phyloP scores from a whole-genome alignment of 1,140 invertebrate genomes.

The Drosophila nebulosa region DNA sequence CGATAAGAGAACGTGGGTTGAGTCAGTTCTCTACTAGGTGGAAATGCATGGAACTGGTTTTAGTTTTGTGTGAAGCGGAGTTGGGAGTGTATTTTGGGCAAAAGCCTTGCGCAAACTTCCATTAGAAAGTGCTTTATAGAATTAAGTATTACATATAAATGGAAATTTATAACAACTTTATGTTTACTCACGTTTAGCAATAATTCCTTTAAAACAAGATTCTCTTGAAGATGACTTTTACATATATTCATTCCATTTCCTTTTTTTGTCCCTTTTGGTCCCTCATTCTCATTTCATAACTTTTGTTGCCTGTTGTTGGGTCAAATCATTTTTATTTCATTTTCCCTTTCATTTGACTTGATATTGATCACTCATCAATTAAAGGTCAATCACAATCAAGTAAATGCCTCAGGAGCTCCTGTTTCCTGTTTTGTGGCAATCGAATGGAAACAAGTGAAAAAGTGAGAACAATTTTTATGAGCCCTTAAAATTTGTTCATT shows the following conservation, averaged over 20 bases:
- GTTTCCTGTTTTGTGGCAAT: slow-evolving; percentile 38
- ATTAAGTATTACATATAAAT: no score
- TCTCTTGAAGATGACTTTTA: not conserved
- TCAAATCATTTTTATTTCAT: slow-evolving; percentile 27
- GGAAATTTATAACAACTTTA: not conserved
- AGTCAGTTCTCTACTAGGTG: no score
- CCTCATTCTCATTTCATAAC: slow-evolving; percentile 25
- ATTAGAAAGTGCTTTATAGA: not conserved
- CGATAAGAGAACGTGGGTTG: slow-evolving; percentile 34
- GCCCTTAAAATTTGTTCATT: slow-evolving; percentile 14
- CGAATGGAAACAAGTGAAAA: slow-evolving; percentile 25
- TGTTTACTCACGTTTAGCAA: slow-evolving; percentile 5
- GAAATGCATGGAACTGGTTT: not conserved
- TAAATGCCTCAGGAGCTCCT: slow-evolving; percentile 36
- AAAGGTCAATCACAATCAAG: slow-evolving; percentile 18
- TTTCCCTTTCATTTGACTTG: slow-evolving; percentile 15
- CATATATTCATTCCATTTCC: not conserved
- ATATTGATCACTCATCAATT: slow-evolving; percentile 31
- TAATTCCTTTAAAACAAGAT: slow-evolving; percentile 16
- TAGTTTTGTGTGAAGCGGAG: slow-evolving; percentile 9
- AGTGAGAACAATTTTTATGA: slow-evolving; percentile 45
- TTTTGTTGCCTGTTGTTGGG: slow-evolving; percentile 5
- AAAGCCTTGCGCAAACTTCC: not conserved
- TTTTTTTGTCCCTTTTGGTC: slow-evolving; percentile 1
- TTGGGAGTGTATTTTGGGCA: not conserved